Evolutionary conservation across 2,797 vertebrate species (phyloP).

Genomic region (Hypotaenidia okinawae): DNA sequence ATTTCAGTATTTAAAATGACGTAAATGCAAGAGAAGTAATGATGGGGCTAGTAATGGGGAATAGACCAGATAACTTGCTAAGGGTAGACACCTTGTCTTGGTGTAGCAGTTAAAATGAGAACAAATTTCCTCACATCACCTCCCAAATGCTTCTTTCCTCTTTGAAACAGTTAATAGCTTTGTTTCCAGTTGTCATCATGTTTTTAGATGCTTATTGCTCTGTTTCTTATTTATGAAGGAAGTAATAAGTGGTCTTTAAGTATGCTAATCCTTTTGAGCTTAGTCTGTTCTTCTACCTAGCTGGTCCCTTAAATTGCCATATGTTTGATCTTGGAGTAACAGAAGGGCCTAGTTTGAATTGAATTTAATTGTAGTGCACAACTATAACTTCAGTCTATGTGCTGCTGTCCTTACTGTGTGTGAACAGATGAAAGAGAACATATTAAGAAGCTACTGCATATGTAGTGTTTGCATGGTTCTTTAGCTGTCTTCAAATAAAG

Average conservation of each 20-base stretch:
- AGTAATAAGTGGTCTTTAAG: not conserved
- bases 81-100: not conserved
- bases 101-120: not conserved
- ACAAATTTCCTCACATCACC: not conserved
- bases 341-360: not conserved
- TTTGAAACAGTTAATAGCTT: not conserved
- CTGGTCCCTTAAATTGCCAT: not conserved
- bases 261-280: not conserved
- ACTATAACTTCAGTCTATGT: not conserved
- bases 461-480: not conserved
- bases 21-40: slow-evolving; percentile 1
- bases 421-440: not conserved
- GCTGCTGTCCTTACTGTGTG: not conserved
- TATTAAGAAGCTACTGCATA: not conserved
- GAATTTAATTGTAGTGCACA: not conserved
- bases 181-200: not conserved
- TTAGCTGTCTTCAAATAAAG: not conserved
- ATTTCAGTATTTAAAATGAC: slow-evolving; percentile 26
- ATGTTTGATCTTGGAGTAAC: not conserved
- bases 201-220: not conserved
- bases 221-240: not conserved
- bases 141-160: not conserved
- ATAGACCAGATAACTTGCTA: not conserved
- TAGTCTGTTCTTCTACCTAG: not conserved
- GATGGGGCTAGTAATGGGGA: not conserved